Evolutionary conservation across 2,888 invertebrate species (phyloP), one percentile per base, ranked within the genome.

Genomic region (Branchipolynoe longqiensis): DNA sequence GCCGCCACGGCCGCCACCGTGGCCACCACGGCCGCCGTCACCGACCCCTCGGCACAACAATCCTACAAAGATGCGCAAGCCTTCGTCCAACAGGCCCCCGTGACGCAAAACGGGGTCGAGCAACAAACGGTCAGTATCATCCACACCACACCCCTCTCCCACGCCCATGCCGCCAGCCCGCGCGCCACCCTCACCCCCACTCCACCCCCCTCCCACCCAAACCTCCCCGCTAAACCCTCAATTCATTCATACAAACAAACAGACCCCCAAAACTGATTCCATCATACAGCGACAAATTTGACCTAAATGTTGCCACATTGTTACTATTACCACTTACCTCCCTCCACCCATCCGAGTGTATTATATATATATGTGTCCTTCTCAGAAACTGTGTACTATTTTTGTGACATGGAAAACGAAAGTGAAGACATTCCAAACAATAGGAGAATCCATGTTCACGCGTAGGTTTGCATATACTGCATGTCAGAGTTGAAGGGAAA

Each of bases 51-150:
- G 6, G 73, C 78, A 73, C 58, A 58, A 82, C 58, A 56, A 82
- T 18, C 82, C 82, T 84, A 62, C 73, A 84, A 84, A 73, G 84
- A 85, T 36, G 56, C 62, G 25, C 62, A 73, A 56, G 40, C 48
- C 31, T 90, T 91, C 40, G 90, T 89, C 59, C 92, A 92, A 84
- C 92, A 92, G 62, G 92, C 93, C 73, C 87, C 92, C 74, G 90
- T 92, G 87, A 91, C 92, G 28, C 91, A 94, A 87, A 95, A 95
- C 92, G 95, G 95, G 84, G 95, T 95, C 93, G 95, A 96, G 89
- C 94, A 96, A 94, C 94, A 95, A 94, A 94, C 94, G 89, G 94
- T 94, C 92, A 94, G 94, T 90, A 3, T 48, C 36, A 2, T 62
- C 14, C 25, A 25, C 14, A 6, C 14, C 25, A 12, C 59, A 4